Percentiles rank a stretch among this genome's conserved stretches.
phyloP scores from a whole-genome alignment of 1,140 invertebrate genomes.

The Hycleus cichorii region DNA sequence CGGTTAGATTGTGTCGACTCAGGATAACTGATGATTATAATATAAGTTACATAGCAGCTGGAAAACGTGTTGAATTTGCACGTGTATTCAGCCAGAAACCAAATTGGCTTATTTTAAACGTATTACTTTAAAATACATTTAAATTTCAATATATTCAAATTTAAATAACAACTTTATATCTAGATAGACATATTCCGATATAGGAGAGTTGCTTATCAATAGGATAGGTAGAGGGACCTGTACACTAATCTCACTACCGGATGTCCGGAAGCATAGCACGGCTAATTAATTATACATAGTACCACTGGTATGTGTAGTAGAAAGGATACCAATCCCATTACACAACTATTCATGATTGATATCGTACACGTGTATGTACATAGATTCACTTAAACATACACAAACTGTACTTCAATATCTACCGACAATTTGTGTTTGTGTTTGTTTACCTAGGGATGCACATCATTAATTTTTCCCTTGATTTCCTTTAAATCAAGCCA shows the following conservation, averaged over 20 bases:
- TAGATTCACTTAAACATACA: too few relatives aligned
- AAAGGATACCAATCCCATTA: slow-evolving; percentile 21
- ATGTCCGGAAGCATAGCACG: slow-evolving; percentile 23
- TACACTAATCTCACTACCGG: slow-evolving; percentile 19
- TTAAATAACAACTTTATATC: too few relatives aligned
- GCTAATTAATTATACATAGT: slow-evolving; percentile 28
- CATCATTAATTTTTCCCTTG: too few relatives aligned
- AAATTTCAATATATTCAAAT: neutral
- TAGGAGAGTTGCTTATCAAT: slow-evolving; percentile 1
- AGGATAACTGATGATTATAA: neutral
- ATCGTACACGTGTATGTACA: slow-evolving; percentile 17
- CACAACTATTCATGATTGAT: slow-evolving; percentile 24
- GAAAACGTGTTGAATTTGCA: neutral
- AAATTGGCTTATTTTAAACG: neutral
- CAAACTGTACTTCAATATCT: too few relatives aligned
- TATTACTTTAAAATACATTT: neutral
- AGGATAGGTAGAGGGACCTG: slow-evolving; percentile 2
- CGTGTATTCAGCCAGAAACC: neutral
- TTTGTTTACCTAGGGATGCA: too few relatives aligned
- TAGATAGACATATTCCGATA: neutral
- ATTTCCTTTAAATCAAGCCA: too few relatives aligned
- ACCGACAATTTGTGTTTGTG: too few relatives aligned
- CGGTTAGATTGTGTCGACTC: neutral
- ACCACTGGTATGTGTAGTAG: slow-evolving; percentile 18
- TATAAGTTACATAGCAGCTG: neutral